These are phyloP conservation scores for Tauraco hartlaubi DNA, from an alignment of 2,797 vertebrate species.

Conservation along the genomic window DNA sequence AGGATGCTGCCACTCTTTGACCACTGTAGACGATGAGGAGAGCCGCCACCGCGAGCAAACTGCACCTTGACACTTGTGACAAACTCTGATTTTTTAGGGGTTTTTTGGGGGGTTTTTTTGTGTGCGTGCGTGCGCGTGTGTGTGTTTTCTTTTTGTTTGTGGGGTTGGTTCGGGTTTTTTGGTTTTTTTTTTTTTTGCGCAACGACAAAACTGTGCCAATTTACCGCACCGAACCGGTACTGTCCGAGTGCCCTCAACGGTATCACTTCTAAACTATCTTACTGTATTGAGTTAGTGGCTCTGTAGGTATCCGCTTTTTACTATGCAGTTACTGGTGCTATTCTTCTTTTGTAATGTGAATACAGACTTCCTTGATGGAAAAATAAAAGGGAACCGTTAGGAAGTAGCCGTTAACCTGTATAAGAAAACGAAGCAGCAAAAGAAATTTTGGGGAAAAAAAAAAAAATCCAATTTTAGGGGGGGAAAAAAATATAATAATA, in stretches of 20 bases:
- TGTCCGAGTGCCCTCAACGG: conserved; percentile 68
- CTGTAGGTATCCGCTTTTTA: conserved; percentile 87
- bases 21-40: conserved; percentile 67
- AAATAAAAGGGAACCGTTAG: conserved; percentile 77
- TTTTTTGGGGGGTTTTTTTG: background rate
- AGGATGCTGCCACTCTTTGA: conserved; percentile 55
- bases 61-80: conserved; percentile 70
- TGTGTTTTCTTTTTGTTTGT: background rate
- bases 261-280: conserved; percentile 81
- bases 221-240: conserved; percentile 78
- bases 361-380: conserved; percentile 84
- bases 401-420: conserved; percentile 82
- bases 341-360: conserved; percentile 95
- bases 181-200: background rate
- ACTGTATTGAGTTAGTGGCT: conserved; percentile 89
- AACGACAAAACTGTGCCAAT: conserved; percentile 80
- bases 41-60: conserved; percentile 41
- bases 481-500: background rate
- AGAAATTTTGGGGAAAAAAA: background rate
- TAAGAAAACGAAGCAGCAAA: background rate
- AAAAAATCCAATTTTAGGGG: background rate
- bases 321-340: conserved; percentile 96
- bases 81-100: conserved; percentile 20
- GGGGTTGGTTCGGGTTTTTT: background rate
- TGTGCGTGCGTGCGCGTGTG: fast-evolving